Conservation (phyloP, 1,140 invertebrate genomes). For the Colletes gigas region DNA sequence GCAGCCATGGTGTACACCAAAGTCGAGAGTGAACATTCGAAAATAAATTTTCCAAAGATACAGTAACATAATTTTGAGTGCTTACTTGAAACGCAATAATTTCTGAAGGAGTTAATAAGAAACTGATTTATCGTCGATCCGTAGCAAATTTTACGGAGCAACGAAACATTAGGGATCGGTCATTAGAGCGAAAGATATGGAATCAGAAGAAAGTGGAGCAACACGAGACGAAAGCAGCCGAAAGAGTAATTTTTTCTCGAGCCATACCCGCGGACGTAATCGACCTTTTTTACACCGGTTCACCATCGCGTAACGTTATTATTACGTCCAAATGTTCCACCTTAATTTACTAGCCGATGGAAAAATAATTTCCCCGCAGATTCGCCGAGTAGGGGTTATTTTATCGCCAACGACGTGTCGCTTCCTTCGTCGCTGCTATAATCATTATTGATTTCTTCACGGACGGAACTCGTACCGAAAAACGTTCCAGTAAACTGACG, state of each 20-base stretch:
- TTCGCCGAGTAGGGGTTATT: background rate
- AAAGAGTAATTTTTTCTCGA: background rate
- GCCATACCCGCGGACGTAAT: background rate
- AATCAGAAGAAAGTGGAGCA: background rate
- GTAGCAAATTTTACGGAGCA: too few relatives aligned
- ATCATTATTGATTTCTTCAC: slow-evolving; percentile 11
- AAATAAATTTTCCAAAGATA: too few relatives aligned
- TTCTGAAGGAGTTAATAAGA: too few relatives aligned
- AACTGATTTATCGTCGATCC: too few relatives aligned
- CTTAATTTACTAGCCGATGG: background rate
- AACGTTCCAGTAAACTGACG: background rate
- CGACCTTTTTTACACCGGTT: background rate
- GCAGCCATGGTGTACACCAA: too few relatives aligned
- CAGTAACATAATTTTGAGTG: too few relatives aligned
- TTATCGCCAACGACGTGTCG: slow-evolving; percentile 8
- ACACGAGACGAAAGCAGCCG: background rate
- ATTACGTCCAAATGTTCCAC: background rate
- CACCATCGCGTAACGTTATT: background rate
- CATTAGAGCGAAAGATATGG: background rate
- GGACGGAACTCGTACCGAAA: background rate
- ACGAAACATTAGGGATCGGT: too few relatives aligned
- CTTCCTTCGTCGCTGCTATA: slow-evolving; percentile 4
- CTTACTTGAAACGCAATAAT: too few relatives aligned
- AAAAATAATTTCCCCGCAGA: too few relatives aligned
- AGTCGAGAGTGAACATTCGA: too few relatives aligned